Conservation (phyloP, 2,888 invertebrate species). For the Eupithecia abbreviata region DNA sequence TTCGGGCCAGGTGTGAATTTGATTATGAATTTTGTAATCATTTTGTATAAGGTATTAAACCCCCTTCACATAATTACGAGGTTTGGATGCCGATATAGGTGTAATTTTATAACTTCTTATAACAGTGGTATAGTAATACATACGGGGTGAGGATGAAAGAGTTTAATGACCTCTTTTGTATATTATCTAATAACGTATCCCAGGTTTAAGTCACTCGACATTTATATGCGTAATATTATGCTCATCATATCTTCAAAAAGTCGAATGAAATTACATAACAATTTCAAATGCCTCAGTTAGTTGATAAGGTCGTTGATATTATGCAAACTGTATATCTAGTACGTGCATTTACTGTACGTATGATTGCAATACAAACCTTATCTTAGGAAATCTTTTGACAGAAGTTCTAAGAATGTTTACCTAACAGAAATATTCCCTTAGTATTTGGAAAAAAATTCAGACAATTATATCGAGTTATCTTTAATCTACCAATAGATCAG, state of each 20-base stretch:
- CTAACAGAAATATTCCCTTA: neutral
- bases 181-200: neutral
- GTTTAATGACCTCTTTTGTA: neutral
- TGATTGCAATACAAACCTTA: slow-evolving; percentile 59
- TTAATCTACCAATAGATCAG: neutral
- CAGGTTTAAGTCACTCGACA: neutral
- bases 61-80: neutral
- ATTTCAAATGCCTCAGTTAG: slow-evolving; percentile 58
- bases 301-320: slow-evolving; percentile 71
- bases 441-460: neutral
- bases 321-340: slow-evolving; percentile 65
- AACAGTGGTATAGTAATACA: neutral
- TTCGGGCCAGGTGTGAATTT: slow-evolving; percentile 14
- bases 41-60: slow-evolving; percentile 6
- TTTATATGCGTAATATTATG: neutral
- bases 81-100: neutral
- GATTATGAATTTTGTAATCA: slow-evolving; percentile 8
- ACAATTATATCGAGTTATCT: neutral
- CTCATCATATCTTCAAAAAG: slow-evolving; percentile 12
- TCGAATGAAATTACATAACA: slow-evolving; percentile 55
- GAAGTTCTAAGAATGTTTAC: neutral
- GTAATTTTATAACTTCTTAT: neutral
- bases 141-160: neutral
- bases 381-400: slow-evolving; percentile 55
- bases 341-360: slow-evolving; percentile 64